Conservation (phyloP, 2,888 invertebrate species). For the Nemotelus nigrinus region DNA sequence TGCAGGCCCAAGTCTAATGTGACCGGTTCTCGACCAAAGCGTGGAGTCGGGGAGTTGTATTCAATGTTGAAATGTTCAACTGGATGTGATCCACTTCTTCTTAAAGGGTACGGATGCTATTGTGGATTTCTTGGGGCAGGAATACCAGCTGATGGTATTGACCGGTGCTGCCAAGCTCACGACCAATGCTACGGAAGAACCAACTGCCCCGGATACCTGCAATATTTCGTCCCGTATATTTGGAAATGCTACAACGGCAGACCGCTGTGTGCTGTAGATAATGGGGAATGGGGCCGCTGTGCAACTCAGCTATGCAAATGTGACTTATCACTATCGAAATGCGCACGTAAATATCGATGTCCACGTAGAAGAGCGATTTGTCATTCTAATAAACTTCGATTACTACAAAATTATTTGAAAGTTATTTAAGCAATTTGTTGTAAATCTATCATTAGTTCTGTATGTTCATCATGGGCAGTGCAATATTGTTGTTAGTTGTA, state of each 20-base stretch:
- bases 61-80: constrained; percentile 88
- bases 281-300: constrained; percentile 74
- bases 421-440: constrained; percentile 31
- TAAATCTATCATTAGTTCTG: neutral
- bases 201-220: constrained; percentile 80
- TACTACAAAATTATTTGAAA: constrained; percentile 80
- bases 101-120: constrained; percentile 90
- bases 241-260: constrained; percentile 85
- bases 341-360: constrained; percentile 79
- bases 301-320: constrained; percentile 85
- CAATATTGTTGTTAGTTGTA: too few relatives aligned
- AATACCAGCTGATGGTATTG: constrained; percentile 81
- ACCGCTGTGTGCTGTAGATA: constrained; percentile 75
- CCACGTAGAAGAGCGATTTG: constrained; percentile 78
- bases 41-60: constrained; percentile 82
- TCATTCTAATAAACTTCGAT: constrained; percentile 76
- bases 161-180: constrained; percentile 82
- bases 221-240: constrained; percentile 87
- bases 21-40: constrained; percentile 68
- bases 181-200: constrained; percentile 86
- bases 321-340: constrained; percentile 81
- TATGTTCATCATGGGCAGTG: too few relatives aligned
- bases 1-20: neutral
- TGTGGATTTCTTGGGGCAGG: constrained; percentile 89
- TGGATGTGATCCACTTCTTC: constrained; percentile 83